Conservation (phyloP, 1,140 invertebrate genomes). For the Calephelis virginiensis region DNA sequence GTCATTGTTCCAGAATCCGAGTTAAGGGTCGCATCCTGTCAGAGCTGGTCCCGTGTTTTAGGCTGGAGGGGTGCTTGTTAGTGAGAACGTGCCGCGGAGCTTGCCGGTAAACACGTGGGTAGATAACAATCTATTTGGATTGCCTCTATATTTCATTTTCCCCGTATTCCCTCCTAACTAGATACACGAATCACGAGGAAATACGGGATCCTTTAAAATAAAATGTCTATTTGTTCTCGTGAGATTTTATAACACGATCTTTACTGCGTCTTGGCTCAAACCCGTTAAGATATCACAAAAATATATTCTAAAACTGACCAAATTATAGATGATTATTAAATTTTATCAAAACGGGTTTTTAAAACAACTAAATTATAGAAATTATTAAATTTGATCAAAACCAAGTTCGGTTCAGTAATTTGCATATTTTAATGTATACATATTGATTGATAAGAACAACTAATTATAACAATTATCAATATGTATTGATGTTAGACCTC, state of each 20-base stretch:
- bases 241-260: slow-evolving; percentile 6
- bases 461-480: no score
- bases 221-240: slow-evolving; percentile 27
- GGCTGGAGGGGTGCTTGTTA: slow-evolving; percentile 62
- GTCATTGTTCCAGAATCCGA: slow-evolving; percentile 36
- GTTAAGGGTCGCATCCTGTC: slow-evolving; percentile 53
- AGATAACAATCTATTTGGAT: slow-evolving; percentile 79
- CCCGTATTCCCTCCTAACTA: slow-evolving; percentile 71
- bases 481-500: no score
- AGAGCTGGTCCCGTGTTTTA: slow-evolving; percentile 48
- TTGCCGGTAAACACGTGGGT: slow-evolving; percentile 76
- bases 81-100: slow-evolving; percentile 69
- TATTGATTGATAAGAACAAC: no score
- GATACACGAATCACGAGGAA: slow-evolving; percentile 61
- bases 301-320: no score
- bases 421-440: no score
- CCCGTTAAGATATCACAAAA: no score
- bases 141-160: slow-evolving; percentile 79
- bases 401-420: no score
- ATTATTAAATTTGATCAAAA: no score
- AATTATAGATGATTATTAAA: no score
- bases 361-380: no score
- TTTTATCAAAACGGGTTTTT: no score
- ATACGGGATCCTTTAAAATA: slow-evolving; percentile 64
- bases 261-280: no score